Base-by-base conservation (phyloP, 2,888 invertebrate genomes). In the Leucophora obtusa region DNA sequence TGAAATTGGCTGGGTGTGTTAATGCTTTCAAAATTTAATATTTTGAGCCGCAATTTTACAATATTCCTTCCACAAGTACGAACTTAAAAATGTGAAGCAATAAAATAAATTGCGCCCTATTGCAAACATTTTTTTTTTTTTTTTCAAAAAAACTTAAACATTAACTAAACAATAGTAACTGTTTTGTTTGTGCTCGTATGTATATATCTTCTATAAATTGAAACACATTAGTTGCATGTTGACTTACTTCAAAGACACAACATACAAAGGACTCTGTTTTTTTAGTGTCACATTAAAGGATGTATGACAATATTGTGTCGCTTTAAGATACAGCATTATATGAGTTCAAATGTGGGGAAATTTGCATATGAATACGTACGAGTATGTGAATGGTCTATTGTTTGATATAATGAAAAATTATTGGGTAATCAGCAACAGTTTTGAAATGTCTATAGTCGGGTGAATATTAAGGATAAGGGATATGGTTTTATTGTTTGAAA, bases 221-320 rank as follows among this genome's bases (percentile, higher is more conserved):
- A 81, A 77, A 73, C 81, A 81, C 77, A 81, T 81, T 81, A 81
- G 77, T 77, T 81, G 77, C 81, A 77, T 81, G 77, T 77, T 73
- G 69, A 60, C 81, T 77, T 53, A 80, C 76, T 68, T 76, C 76
- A 80, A 75, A 80, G 68, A 71, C 65, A 53, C 54, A 62, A 50
- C 24, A 33, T 60, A 75, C 80, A 80, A 80, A 81, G 66, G 77
- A 77, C 58, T 51, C 15, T 54, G 33, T 47, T 76, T 71, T 78
- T 58, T 58, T 58, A 58, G 76, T 76, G 58, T 63, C 58, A 73
- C 76, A 76, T 73, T 73, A 72, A 76, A 77, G 80, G 72, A 76
- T 81, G 59, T 68, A 60, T 65, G 77, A 81, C 80, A 81, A 81
- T 76, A 81, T 77, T 76, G 80, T 81, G 53, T 80, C 73, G 21